Evolutionary conservation across 2,113 vertebrate genomes (phyloP).

Genomic region (Phrynosoma blainvillii): DNA sequence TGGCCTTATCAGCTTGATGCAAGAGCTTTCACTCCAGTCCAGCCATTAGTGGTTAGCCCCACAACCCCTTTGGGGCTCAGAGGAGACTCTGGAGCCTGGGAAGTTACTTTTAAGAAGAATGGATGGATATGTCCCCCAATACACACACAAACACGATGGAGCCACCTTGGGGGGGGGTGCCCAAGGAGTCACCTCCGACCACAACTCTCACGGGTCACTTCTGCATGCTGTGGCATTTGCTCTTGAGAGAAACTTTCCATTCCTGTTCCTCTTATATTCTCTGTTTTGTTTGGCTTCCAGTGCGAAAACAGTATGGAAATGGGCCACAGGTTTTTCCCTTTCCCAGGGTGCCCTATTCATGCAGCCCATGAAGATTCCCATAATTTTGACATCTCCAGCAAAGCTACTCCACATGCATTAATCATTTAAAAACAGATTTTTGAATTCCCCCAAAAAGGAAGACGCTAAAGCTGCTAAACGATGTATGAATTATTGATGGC

Average conservation of each 20-base stretch:
- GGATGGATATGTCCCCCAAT: too few species aligned
- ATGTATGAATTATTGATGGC: background rate
- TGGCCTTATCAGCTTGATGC: too few species aligned
- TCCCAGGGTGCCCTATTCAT: background rate
- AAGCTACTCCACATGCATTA: rapidly evolving
- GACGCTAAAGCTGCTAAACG: background rate
- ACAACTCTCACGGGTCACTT: too few species aligned
- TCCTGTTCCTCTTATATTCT: background rate
- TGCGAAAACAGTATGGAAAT: background rate
- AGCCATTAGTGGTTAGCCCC: too few species aligned
- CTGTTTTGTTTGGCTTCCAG: background rate
- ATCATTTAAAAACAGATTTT: rapidly evolving
- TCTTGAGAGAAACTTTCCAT: background rate
- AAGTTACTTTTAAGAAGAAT: too few species aligned
- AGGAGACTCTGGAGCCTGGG: too few species aligned
- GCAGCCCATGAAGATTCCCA: background rate
- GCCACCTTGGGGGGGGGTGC: too few species aligned
- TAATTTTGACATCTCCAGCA: rapidly evolving
- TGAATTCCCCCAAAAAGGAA: background rate
- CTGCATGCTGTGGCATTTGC: background rate
- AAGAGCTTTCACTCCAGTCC: too few species aligned
- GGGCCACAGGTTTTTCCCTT: background rate
- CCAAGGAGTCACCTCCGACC: too few species aligned
- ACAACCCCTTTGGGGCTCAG: too few species aligned
- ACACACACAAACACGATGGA: too few species aligned